phyloP scores from a whole-genome alignment of 2,797 vertebrate species.

The Loris lydekkerianus region DNA sequence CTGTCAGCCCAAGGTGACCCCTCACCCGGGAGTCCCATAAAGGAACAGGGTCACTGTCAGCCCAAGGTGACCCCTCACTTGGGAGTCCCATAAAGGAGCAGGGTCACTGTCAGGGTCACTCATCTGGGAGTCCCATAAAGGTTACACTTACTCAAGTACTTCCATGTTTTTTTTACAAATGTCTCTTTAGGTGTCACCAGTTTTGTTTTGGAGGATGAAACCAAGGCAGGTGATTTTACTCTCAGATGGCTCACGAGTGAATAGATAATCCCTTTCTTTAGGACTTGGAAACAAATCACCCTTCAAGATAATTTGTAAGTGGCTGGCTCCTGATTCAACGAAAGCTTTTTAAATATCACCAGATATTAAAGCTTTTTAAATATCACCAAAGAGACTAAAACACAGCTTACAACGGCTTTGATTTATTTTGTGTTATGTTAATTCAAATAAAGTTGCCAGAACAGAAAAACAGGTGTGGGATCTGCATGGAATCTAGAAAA shows the following conservation, averaged over 20 bases:
- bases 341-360: background rate
- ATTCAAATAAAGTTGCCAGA: background rate
- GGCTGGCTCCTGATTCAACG: background rate
- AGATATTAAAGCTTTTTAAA: background rate
- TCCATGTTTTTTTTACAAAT: background rate
- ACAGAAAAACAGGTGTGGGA: background rate
- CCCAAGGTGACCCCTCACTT: too few species aligned
- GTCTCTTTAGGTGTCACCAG: background rate
- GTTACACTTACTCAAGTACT: background rate
- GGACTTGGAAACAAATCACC: background rate
- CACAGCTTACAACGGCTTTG: background rate
- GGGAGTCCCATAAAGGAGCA: too few species aligned
- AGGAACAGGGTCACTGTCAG: too few species aligned
- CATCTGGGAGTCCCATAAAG: too few species aligned
- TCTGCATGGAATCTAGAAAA: background rate
- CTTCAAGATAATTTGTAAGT: constrained; percentile 13
- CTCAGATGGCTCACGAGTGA: background rate
- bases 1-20: too few species aligned
- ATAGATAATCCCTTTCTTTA: constrained; percentile 14
- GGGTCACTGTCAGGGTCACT: too few species aligned
- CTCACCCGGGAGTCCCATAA: too few species aligned
- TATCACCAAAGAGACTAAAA: background rate
- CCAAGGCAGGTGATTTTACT: background rate
- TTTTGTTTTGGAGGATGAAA: background rate
- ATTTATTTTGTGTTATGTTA: constrained; percentile 16